Conservation (phyloP, 2,113 vertebrate genomes). For the Catharus bicknelli region DNA sequence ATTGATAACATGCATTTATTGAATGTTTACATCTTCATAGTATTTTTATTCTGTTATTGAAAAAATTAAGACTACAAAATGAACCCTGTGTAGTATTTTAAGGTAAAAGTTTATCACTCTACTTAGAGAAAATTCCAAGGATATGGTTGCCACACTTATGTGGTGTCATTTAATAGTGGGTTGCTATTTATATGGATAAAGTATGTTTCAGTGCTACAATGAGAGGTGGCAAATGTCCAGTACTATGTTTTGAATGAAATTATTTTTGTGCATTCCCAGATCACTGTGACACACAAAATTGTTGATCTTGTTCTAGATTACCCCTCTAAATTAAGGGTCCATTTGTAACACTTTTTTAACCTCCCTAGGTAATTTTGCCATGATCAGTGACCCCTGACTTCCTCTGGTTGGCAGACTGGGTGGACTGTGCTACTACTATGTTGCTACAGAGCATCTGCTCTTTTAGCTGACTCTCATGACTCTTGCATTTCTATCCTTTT, state of each 20-base stretch:
- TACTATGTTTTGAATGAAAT: background rate
- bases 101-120: background rate
- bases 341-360: background rate
- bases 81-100: background rate
- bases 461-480: background rate
- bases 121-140: background rate
- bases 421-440: background rate
- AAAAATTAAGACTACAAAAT: background rate
- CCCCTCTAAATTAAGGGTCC: background rate
- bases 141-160: background rate
- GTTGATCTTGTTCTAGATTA: background rate
- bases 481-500: background rate
- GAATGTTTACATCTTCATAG: background rate
- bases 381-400: background rate
- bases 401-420: background rate
- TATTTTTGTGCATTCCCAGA: background rate
- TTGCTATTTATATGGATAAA: background rate
- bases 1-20: background rate
- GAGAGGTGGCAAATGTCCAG: background rate
- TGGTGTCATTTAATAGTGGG: background rate
- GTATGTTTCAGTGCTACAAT: background rate
- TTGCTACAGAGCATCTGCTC: background rate
- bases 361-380: background rate
- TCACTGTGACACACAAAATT: background rate
- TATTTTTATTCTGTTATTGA: background rate